Percentiles rank a stretch among this genome's conserved stretches.
phyloP scores from a whole-genome alignment of 2,888 invertebrate species.

The Apamea epomidion region DNA sequence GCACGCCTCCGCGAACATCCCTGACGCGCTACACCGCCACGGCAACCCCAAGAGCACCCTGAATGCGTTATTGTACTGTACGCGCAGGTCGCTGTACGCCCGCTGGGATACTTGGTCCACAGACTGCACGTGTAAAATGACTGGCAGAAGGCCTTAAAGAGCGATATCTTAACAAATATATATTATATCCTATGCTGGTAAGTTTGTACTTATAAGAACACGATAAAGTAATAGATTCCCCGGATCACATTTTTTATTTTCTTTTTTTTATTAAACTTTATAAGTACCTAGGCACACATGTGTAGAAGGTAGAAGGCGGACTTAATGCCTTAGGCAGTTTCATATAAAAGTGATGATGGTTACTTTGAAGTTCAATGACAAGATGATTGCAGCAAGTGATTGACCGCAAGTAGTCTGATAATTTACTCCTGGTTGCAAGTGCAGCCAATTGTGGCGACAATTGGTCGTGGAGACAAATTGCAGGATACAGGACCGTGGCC shows the following conservation, averaged over 20 bases:
- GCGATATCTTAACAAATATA: too few relatives aligned
- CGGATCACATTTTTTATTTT: background rate
- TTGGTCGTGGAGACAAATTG: conserved; percentile 45
- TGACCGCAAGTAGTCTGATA: conserved; percentile 20
- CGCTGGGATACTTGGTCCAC: too few relatives aligned
- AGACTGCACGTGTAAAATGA: too few relatives aligned
- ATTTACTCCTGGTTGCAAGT: conserved; percentile 1
- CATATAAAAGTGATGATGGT: background rate
- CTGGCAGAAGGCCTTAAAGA: too few relatives aligned
- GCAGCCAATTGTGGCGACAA: conserved; percentile 45
- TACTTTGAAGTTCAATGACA: conserved; percentile 6
- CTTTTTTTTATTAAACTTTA: background rate
- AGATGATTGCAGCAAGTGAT: conserved; percentile 23
- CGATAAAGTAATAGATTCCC: background rate
- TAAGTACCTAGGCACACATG: background rate
- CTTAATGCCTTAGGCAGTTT: background rate
- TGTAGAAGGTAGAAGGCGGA: background rate
- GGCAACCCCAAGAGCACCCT: too few relatives aligned
- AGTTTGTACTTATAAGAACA: background rate
- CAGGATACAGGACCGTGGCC: conserved; percentile 25
- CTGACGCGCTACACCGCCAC: too few relatives aligned
- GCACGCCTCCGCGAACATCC: too few relatives aligned
- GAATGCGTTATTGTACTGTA: too few relatives aligned
- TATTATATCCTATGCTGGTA: too few relatives aligned
- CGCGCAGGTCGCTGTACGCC: too few relatives aligned